phyloP scores from a whole-genome alignment of 2,888 invertebrate species.

The Gandaritis pyraliata region DNA sequence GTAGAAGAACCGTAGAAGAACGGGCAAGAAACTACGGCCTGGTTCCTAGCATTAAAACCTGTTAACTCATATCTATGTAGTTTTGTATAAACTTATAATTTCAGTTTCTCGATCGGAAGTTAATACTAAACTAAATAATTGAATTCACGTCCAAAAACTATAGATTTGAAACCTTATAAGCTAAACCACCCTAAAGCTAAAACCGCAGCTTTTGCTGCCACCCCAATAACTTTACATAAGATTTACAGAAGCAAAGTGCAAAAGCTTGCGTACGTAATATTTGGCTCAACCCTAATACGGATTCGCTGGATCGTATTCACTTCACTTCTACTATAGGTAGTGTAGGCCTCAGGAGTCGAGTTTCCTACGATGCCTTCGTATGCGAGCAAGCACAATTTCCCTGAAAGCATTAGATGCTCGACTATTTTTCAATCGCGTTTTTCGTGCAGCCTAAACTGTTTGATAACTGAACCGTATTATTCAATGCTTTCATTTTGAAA shows the following conservation, averaged over 20 bases:
- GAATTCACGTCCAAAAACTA: no score
- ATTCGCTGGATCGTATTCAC: slow-evolving; percentile 69
- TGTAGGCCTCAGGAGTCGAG: slow-evolving; percentile 47
- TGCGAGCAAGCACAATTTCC: slow-evolving; percentile 17
- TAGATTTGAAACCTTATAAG: no score
- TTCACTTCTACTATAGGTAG: slow-evolving; percentile 66
- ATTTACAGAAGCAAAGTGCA: neutral
- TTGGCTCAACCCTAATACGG: slow-evolving; percentile 55
- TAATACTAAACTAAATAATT: no score
- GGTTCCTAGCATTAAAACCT: no score
- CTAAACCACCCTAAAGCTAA: no score
- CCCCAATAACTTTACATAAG: neutral
- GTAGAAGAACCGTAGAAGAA: no score
- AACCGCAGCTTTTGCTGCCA: neutral
- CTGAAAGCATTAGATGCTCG: slow-evolving; percentile 24
- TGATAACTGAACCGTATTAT: slow-evolving; percentile 4
- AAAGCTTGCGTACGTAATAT: slow-evolving; percentile 12
- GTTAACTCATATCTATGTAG: no score
- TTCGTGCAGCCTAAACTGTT: slow-evolving; percentile 5
- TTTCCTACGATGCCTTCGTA: slow-evolving; percentile 41
- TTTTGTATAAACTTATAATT: no score
- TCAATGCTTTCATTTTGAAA: neutral
- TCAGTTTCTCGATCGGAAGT: no score
- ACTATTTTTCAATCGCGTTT: slow-evolving; percentile 21
- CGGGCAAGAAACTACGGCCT: no score